phyloP scores from a whole-genome alignment of 2,888 invertebrate species.

The Adelphocoris suturalis region DNA sequence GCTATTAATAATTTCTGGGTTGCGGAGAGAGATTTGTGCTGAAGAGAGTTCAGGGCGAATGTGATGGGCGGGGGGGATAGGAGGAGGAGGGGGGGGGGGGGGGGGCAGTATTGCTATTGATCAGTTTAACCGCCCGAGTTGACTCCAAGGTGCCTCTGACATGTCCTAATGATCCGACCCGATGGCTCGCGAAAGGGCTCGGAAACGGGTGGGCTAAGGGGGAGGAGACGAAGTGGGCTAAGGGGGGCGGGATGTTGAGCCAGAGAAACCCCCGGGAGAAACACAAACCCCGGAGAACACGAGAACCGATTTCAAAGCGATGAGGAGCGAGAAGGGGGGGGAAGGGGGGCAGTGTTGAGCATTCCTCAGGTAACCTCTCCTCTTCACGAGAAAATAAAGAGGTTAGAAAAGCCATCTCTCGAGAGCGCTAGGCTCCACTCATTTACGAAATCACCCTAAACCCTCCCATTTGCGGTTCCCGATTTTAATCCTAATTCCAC shows the following conservation, averaged over 20 bases:
- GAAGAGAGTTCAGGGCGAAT: not conserved
- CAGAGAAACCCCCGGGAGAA: constrained; percentile 37
- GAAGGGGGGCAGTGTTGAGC: constrained; percentile 14
- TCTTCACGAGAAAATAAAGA: constrained; percentile 15
- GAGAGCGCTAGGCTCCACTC: not conserved
- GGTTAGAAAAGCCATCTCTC: constrained; percentile 38
- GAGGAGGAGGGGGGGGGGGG: constrained; percentile 18
- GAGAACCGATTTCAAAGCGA: not conserved
- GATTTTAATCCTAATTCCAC: not conserved
- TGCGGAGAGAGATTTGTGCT: constrained; percentile 29
- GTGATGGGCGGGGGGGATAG: not conserved
- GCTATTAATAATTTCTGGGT: constrained; percentile 55
- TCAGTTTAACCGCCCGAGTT: constrained; percentile 70
- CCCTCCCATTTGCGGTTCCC: too few relatives aligned
- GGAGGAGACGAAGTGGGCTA: not conserved
- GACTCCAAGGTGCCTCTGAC: constrained; percentile 66
- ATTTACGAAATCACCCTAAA: too few relatives aligned
- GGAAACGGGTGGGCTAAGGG: not conserved
- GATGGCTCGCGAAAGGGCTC: constrained; percentile 8
- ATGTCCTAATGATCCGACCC: constrained; percentile 55
- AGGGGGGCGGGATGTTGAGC: not conserved
- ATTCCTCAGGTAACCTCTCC: constrained; percentile 59
- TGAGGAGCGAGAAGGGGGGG: not conserved
- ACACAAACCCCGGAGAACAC: constrained; percentile 4
- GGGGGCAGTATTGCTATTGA: constrained; percentile 65